Base-by-base conservation (phyloP, 2,888 invertebrate genomes). In the Mesorhabditis belari region DNA sequence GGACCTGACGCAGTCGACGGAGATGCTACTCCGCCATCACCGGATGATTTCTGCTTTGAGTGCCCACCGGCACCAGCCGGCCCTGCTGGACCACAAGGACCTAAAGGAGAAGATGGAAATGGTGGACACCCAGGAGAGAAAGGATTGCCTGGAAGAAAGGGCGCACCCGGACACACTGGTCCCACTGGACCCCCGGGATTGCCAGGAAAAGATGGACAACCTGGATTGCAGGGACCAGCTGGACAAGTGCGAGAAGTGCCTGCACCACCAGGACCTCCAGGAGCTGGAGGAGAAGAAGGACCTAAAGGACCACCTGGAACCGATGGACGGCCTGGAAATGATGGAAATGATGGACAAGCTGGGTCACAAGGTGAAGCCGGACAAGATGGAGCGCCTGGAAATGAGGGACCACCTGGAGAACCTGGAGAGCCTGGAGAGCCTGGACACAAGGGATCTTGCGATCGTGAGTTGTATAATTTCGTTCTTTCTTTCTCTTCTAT, bases 201-300 rank as follows among this genome's bases (percentile, higher is more conserved):
- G 6, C 61, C 69, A 19, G 73, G 71, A 66, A 60, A 65, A 57
- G 64, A 65, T 51, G 75, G 75, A 62, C 57, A 61, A 29, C 65
- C 63, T 28, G 76, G 76, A 66, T 60, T 67, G 29, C 66, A 62
- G 5, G 76, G 76, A 65, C 65, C 66, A 56, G 65, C 65, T 26
- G 72, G 70, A 66, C 65, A 35, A 35, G 44, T 35, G 12, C 44
- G 44, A 9, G 44, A 35, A 35, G 44, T 35, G 12, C 44, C 44
- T n/a, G 44, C 44, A 35, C 67, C 67, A 62, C 65, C 67, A 57
- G 71, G 72, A 62, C 75, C 73, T 35, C 71, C 65, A 53, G 77
- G 77, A 61, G 66, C 71, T 55, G 69, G 66, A 52, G 77, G 77
- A 55, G 63, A 63, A 21, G 73, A 71, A 70, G 76, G 71, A 71